Percentiles rank a stretch among this genome's conserved stretches.
Conservation (phyloP, 2,797 vertebrate genomes). For the Tachyglossus aculeatus region DNA sequence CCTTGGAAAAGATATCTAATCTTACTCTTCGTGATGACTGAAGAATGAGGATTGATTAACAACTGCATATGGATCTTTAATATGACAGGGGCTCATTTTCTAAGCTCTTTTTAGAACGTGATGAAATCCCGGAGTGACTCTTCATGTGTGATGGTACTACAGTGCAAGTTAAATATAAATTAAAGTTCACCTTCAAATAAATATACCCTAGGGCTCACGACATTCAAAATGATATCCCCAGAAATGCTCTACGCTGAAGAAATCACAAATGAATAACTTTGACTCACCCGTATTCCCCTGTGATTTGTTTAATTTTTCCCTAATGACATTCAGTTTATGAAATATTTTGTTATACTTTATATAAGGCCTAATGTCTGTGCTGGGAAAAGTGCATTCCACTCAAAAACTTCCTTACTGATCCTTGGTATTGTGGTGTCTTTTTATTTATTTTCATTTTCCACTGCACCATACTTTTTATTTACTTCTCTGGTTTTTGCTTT, state of each 20-base stretch:
- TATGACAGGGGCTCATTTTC: slow-evolving; percentile 48
- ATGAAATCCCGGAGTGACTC: slow-evolving; percentile 42
- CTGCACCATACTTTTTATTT: neutral
- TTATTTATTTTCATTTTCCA: slow-evolving; percentile 13
- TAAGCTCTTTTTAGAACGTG: slow-evolving; percentile 39
- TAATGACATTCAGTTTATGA: neutral
- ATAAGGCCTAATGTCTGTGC: neutral
- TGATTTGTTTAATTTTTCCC: slow-evolving; percentile 28
- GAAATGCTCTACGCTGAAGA: slow-evolving; percentile 27
- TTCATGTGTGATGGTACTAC: slow-evolving; percentile 30
- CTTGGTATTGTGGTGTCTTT: neutral
- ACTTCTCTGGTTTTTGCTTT: slow-evolving; percentile 12
- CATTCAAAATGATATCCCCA: slow-evolving; percentile 18
- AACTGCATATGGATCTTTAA: slow-evolving; percentile 34
- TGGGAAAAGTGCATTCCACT: neutral
- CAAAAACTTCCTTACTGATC: slow-evolving; percentile 7
- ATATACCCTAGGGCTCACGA: slow-evolving; percentile 7
- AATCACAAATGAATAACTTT: slow-evolving; percentile 31
- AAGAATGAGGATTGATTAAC: slow-evolving; percentile 35
- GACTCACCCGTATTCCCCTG: neutral
- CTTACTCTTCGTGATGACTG: slow-evolving; percentile 37
- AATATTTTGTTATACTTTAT: slow-evolving; percentile 20
- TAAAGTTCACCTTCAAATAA: slow-evolving; percentile 44
- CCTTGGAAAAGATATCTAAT: slow-evolving; percentile 12
- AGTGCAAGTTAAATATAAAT: slow-evolving; percentile 18